phyloP scores from a whole-genome alignment of 2,797 vertebrate species.

The Zenarchopterus dispar region DNA sequence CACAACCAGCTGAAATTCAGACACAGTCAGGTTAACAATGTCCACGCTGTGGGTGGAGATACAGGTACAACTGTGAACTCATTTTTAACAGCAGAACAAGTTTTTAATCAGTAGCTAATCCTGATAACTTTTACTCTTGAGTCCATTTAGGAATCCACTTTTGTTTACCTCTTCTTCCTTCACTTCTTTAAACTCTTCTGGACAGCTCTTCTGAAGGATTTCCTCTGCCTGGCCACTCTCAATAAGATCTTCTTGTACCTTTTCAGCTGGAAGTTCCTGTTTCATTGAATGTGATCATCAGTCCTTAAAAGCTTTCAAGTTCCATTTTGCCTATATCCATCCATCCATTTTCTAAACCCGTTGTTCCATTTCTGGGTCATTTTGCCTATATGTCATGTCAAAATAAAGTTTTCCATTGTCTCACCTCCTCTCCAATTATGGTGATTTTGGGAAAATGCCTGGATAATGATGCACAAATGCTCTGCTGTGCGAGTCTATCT shows the following conservation, averaged over 20 bases:
- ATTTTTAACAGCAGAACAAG: too few species aligned
- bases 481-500: constrained; percentile 93
- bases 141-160: background rate
- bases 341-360: too few species aligned
- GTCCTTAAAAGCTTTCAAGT: background rate
- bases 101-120: too few species aligned
- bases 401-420: background rate
- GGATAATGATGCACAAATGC: constrained; percentile 92
- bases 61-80: too few species aligned
- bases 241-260: constrained; percentile 88
- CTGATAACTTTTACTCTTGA: background rate
- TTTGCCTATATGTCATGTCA: background rate
- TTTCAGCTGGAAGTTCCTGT: constrained; percentile 88
- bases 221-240: constrained; percentile 88
- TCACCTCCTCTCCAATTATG: constrained; percentile 97
- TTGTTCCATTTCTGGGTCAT: too few species aligned
- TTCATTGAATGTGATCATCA: background rate
- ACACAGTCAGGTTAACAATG: constrained; percentile 20
- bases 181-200: constrained; percentile 84
- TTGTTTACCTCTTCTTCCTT: constrained; percentile 92
- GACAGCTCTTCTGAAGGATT: constrained; percentile 89
- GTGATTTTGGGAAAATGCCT: constrained; percentile 90
- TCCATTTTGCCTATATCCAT: background rate
- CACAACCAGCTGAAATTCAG: constrained; percentile 88
- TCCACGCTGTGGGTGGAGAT: background rate